phyloP scores from a whole-genome alignment of 2,888 invertebrate species.

The Parascotia fuliginaria region DNA sequence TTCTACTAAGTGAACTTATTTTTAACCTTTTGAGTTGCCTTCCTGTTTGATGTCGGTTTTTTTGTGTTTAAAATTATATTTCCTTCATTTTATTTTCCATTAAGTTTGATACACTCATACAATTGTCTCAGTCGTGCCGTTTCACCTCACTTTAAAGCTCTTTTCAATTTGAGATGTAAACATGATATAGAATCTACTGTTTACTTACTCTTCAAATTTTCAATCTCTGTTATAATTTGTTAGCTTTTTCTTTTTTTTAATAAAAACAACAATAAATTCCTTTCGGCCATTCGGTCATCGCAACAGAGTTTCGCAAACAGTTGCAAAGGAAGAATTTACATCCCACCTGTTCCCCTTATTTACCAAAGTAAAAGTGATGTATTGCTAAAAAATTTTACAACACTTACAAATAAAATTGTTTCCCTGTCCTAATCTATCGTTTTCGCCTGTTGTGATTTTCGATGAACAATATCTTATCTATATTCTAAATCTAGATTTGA shows the following conservation, averaged over 20 bases:
- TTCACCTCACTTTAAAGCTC: neutral
- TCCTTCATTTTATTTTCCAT: neutral
- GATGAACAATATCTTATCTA: neutral
- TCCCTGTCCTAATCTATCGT: neutral
- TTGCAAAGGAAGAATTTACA: too few relatives aligned
- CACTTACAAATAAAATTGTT: neutral
- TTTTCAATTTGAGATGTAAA: conserved; percentile 1
- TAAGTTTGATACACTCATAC: conserved; percentile 8
- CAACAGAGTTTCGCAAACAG: too few relatives aligned
- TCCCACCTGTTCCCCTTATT: conserved; percentile 1
- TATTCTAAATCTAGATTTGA: conserved; percentile 6
- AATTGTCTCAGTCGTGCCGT: neutral
- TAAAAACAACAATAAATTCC: neutral
- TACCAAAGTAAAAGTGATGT: neutral
- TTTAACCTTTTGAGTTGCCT: too few relatives aligned
- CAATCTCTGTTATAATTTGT: neutral
- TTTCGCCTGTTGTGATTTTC: neutral
- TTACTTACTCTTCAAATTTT: neutral
- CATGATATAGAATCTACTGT: neutral
- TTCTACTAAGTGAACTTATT: too few relatives aligned
- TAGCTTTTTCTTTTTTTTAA: neutral
- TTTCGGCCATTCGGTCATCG: too few relatives aligned
- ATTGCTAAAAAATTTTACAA: neutral
- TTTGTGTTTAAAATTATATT: conserved; percentile 18
- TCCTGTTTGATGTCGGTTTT: too few relatives aligned